phyloP scores from a whole-genome alignment of 2,888 invertebrate species.

The Antheraea assamensis region DNA sequence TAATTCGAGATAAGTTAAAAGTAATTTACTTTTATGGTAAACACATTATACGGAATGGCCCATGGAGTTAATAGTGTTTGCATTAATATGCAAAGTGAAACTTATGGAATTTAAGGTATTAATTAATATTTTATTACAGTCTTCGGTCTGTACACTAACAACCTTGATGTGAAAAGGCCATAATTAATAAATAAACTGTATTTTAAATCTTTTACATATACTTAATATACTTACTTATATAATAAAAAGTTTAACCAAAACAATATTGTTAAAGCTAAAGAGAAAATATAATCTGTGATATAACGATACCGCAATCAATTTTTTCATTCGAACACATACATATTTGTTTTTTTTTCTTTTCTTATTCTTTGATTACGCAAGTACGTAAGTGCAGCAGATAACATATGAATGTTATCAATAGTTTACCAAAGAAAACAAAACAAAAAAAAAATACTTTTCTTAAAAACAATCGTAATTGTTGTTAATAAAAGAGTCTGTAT shows the following conservation, averaged over 20 bases:
- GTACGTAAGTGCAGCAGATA: not conserved
- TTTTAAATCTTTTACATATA: too few relatives aligned
- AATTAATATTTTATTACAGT: too few relatives aligned
- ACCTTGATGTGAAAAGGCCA: too few relatives aligned
- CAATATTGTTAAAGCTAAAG: too few relatives aligned
- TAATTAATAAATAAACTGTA: too few relatives aligned
- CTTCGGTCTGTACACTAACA: too few relatives aligned
- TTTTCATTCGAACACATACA: not conserved
- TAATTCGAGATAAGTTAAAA: too few relatives aligned
- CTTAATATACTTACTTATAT: too few relatives aligned
- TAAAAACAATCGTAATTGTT: not conserved
- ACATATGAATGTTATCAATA: not conserved
- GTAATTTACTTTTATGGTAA: too few relatives aligned
- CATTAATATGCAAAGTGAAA: not conserved
- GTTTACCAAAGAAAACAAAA: not conserved
- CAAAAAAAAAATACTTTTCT: not conserved
- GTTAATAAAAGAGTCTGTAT: not conserved
- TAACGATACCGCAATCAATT: not conserved
- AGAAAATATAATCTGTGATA: too few relatives aligned
- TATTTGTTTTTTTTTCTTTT: not conserved
- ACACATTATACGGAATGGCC: not conserved
- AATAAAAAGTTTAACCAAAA: too few relatives aligned
- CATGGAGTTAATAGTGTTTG: too few relatives aligned
- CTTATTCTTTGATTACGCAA: not conserved
- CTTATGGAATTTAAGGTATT: not conserved